Conservation (phyloP, 2,888 invertebrate species). For the Ophion slaviceki region DNA sequence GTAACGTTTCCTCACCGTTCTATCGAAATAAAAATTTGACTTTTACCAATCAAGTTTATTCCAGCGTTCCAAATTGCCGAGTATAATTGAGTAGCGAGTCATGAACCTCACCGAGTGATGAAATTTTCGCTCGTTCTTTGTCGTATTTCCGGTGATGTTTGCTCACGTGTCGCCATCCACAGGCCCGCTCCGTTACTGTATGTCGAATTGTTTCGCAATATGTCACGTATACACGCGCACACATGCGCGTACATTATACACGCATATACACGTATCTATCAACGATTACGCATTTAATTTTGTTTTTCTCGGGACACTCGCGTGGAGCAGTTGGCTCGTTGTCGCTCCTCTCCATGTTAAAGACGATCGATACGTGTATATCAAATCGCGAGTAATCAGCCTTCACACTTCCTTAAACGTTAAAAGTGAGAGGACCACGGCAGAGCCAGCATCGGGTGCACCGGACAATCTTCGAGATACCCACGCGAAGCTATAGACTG, state of each 20-base stretch:
- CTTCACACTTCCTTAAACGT: conserved; percentile 63
- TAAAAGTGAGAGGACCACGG: conserved; percentile 65
- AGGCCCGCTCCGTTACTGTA: not conserved
- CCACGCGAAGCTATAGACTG: conserved; percentile 13
- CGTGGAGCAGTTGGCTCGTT: not conserved
- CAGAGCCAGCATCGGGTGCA: conserved; percentile 26
- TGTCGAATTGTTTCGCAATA: not conserved
- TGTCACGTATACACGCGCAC: not conserved
- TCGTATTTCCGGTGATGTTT: conserved; percentile 39
- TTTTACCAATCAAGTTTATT: not conserved
- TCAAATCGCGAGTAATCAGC: conserved; percentile 42
- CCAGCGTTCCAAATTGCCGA: not conserved
- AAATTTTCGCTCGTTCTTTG: conserved; percentile 52
- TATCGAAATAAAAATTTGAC: not conserved
- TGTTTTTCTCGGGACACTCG: not conserved
- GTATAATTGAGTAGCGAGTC: not conserved
- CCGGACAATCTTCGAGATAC: conserved; percentile 40
- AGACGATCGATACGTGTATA: conserved; percentile 54
- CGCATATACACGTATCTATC: not conserved
- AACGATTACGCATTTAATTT: conserved; percentile 9
- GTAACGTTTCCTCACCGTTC: not conserved
- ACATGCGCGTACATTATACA: not conserved
- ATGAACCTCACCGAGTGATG: conserved; percentile 22
- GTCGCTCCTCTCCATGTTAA: conserved; percentile 27
- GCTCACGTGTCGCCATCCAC: conserved; percentile 4